Base-by-base conservation (phyloP, 1,140 invertebrate species). In the Eumaeus atala region DNA sequence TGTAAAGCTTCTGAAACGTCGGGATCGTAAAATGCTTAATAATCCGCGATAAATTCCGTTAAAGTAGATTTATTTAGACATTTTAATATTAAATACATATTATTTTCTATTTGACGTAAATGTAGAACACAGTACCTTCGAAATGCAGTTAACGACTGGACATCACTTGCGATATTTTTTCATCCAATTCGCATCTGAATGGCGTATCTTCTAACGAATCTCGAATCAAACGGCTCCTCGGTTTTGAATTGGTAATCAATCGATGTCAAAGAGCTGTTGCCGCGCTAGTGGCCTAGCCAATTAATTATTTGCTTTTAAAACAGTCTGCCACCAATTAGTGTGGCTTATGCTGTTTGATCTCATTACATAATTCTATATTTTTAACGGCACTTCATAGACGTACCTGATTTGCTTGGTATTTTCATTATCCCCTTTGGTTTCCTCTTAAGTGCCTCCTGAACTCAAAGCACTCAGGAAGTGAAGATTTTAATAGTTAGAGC, bases 161-260 rank as follows among this genome's bases (percentile, higher is more conserved):
- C 52, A 44, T 28, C 42, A 35, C 17, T 38, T 51, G 58, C 47
- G 49, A 61, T 56, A 56, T 53, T 47, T 56, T 54, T 56, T 10
- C 28, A 52, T 51, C 53, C 33, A n/a, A 35, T 48, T 10, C 57
- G 48, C 57, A 60, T 62, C 60, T 68, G 58, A 74, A 70, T 71
- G 58, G 60, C 58, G 61, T 64, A 62, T 56, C 70, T 75, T 80
- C 78, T 84, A 82, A 84, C 77, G 81, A 81, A 79, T 68, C 73
- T 62, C 67, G 59, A 64, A 66, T 73, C 72, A 66, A 76, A 72
- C 69, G 66, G 57, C 60, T 67, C 64, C 65, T 62, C 64, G 66
- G 56, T 66, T 80, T 75, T 80, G 79, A 85, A 85, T 83, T 83
- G 76, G 77, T 80, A 83, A 85, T 85, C 73, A 81, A 71, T 73